Evolutionary conservation across 1,140 invertebrate genomes (phyloP), one percentile per base, ranked within the genome.

Genomic region (Hestina assimilis): DNA sequence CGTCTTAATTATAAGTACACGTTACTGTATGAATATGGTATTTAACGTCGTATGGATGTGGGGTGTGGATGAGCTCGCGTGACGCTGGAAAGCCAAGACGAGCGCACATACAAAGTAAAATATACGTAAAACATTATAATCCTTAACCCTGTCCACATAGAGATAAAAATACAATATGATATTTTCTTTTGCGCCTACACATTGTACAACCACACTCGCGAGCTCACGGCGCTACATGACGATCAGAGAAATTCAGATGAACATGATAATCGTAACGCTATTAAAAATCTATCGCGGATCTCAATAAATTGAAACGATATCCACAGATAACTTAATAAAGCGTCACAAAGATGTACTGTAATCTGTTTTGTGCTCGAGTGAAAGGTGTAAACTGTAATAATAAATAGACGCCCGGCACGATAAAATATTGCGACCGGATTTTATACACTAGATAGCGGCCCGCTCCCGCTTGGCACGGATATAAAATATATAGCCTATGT

Each of bases 181-280:
- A 12, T 51, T 51, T 26, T 33, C 11, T 15, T 45, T 17, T 24
- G 21, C 11, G 19, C 19, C 6, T 14, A 19, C 17, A 12, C 12
- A 6, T 17, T 20, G 11, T n/a, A n/a, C n/a, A n/a, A 26, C 11
- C 11, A 40, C 42, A 51, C 20, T 31, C 20, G 35, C 46, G 28
- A 35, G 38, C 19, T 42, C 20, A 41, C 14, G 35, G 28, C 14
- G 12, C 47, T 33, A 47, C 42, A 52, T 54, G 47, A 41, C 40
- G 59, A 63, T 63, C 54, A 59, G 68, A 75, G 75, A 78, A 77
- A 78, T 72, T 71, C 43, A 80, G 72, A 77, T 75, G 65, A 54
- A 66, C 61, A 61, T 59, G 66, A 79, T 79, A 69, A 72, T 75
- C 62, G 68, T 69, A 71, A 61, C 53, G 65, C 61, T 66, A 67